Base-by-base conservation (phyloP, 1,140 invertebrate genomes). In the Cepaea nemoralis region DNA sequence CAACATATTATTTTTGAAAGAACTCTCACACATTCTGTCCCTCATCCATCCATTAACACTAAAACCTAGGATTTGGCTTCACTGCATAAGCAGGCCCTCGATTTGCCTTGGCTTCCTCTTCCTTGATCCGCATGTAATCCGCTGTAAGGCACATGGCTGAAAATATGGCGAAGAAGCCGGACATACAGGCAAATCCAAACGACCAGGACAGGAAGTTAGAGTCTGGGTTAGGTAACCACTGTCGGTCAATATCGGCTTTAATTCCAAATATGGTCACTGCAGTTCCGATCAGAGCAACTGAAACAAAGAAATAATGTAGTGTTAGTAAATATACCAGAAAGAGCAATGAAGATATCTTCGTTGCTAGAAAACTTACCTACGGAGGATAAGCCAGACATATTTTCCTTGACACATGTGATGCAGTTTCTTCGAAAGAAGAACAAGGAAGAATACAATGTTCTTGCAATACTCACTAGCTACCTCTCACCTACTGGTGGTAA, bases 171-270 rank as follows among this genome's bases (percentile, higher is more conserved):
- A 97, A 94, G 74, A 98, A 94, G 84, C 95, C 95, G 1, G 96
- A 94, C 45, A 98, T 93, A 27, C 97, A 95, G 67, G 96, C 96
- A 88, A 98, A 94, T 48, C 94, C 96, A 90, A 97, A 99, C 0
- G 96, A 96, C 97, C 97, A 99, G 16, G 97, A 97, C 0, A 99
- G 91, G 85, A 97, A 96, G 92, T 99, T 99, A 90, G 95, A 98
- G 86, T 97, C 96, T 5, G 97, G 97, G 90, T 98, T 97, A 91
- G 98, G 94, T 24, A 99, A 91, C 97, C 97, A 99, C 88, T 97
- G 96, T 27, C 97, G 94, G 69, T 96, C 94, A 90, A 95, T 96
- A 90, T 96, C 96, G 84, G 96, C 96, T 86, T 96, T 95, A 1
- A 95, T 94, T n/a, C 96, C 97, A 86, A 98, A 99, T 81, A 98